Percentiles rank a stretch among this genome's conserved stretches.
These are phyloP conservation scores for Leptopilina myrica DNA, from an alignment of 2,888 invertebrate genomes.

Conservation along the genomic window DNA sequence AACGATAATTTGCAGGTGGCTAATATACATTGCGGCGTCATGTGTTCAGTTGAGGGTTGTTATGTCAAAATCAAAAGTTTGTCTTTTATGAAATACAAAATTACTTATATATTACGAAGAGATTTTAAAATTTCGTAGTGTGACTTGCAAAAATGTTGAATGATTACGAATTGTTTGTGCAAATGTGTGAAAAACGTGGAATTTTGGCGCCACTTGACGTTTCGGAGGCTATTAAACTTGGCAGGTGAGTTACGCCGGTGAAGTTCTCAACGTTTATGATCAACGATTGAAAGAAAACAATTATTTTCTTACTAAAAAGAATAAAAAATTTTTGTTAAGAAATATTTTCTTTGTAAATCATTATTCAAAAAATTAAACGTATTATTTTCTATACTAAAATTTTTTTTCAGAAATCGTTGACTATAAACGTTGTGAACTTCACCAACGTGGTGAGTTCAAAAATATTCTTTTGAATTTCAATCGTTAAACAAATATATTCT, in stretches of 20 bases:
- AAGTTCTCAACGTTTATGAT: too few species aligned
- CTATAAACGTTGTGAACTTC: too few species aligned
- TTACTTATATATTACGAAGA: background rate
- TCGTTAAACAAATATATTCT: too few species aligned
- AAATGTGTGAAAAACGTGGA: constrained; percentile 65
- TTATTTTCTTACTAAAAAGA: too few species aligned
- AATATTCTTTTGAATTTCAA: too few species aligned
- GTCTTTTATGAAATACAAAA: background rate
- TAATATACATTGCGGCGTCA: background rate
- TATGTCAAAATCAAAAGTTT: constrained; percentile 30
- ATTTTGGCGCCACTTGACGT: constrained; percentile 64
- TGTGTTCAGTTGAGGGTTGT: constrained; percentile 6
- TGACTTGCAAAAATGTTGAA: constrained; percentile 60
- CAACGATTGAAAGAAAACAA: too few species aligned
- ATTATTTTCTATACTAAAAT: too few species aligned
- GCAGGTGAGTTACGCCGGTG: constrained; percentile 58
- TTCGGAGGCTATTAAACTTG: constrained; percentile 64
- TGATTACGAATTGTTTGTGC: constrained; percentile 66
- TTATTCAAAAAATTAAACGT: too few species aligned
- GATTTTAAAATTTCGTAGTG: background rate
- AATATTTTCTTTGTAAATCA: too few species aligned
- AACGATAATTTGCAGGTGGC: background rate
- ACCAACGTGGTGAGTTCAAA: constrained; percentile 53
- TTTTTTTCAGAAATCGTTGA: too few species aligned
- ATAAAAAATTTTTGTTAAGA: too few species aligned